Evolutionary conservation across 2,797 vertebrate genomes (phyloP).

Genomic region (Poecilia gillii): DNA sequence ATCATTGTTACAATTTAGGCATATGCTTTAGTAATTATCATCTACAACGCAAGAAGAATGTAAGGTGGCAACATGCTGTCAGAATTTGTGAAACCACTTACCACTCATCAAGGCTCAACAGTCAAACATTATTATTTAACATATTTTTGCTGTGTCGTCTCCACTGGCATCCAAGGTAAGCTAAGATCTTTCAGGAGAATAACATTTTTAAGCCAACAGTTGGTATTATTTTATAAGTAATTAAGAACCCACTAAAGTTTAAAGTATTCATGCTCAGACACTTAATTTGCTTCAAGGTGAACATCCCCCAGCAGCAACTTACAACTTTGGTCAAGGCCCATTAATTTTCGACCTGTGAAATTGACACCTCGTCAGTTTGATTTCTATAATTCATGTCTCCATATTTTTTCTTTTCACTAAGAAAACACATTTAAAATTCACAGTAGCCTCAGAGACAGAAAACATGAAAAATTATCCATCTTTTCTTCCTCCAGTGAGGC

Average conservation of each 20-base stretch:
- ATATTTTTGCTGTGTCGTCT: constrained; percentile 2
- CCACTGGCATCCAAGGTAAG: constrained; percentile 24
- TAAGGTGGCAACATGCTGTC: background rate
- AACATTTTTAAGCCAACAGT: constrained; percentile 17
- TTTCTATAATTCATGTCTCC: background rate
- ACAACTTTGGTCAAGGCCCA: constrained; percentile 12
- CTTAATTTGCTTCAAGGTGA: constrained; percentile 27
- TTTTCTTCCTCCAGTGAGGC: background rate
- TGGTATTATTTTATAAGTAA: constrained; percentile 43
- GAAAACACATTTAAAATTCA: background rate
- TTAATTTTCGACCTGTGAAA: constrained; percentile 13
- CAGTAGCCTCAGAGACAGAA: background rate
- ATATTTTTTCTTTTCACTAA: background rate
- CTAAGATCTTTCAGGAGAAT: constrained; percentile 23
- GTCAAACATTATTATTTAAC: background rate
- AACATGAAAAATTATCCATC: background rate
- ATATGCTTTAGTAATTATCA: background rate
- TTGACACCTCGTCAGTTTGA: constrained; percentile 9
- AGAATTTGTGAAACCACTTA: background rate
- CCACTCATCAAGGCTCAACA: background rate
- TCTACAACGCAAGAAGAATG: background rate
- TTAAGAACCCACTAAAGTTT: constrained; percentile 39
- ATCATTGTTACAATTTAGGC: background rate
- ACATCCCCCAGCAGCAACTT: constrained; percentile 8
- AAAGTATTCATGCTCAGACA: constrained; percentile 29